These are phyloP conservation scores for Caloenas nicobarica DNA, from an alignment of 2,113 vertebrate species.

Conservation along the genomic window DNA sequence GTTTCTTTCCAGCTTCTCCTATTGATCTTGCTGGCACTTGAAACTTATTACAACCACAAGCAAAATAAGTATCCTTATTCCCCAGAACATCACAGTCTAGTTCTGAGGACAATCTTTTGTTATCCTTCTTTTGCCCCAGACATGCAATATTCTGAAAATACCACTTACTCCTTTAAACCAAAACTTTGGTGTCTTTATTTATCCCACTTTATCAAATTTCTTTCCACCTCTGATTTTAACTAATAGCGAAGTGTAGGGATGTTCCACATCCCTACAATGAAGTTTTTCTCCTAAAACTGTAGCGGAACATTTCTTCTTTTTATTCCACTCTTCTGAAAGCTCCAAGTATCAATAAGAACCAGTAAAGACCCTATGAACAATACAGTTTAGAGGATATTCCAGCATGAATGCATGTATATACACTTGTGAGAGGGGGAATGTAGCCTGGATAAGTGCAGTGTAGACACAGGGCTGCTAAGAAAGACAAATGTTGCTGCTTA, in stretches of 20 bases:
- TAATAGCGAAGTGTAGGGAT: background rate
- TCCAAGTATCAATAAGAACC: background rate
- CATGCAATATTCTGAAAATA: background rate
- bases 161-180: background rate
- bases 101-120: background rate
- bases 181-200: background rate
- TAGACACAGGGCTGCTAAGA: background rate
- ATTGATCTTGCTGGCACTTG: background rate
- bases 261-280: background rate
- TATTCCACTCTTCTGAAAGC: background rate
- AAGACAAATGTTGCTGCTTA: background rate
- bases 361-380: background rate
- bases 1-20: background rate
- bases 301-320: background rate
- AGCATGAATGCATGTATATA: background rate
- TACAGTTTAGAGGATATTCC: background rate
- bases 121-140: background rate
- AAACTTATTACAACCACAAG: background rate
- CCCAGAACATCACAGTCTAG: background rate
- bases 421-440: rapidly evolving
- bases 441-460: background rate
- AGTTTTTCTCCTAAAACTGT: background rate
- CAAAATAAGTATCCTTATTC: background rate
- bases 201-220: background rate
- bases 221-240: background rate